Evolutionary conservation across 2,888 invertebrate genomes (phyloP), one percentile per base, ranked within the genome.

Genomic region (Phyllotreta striolata): DNA sequence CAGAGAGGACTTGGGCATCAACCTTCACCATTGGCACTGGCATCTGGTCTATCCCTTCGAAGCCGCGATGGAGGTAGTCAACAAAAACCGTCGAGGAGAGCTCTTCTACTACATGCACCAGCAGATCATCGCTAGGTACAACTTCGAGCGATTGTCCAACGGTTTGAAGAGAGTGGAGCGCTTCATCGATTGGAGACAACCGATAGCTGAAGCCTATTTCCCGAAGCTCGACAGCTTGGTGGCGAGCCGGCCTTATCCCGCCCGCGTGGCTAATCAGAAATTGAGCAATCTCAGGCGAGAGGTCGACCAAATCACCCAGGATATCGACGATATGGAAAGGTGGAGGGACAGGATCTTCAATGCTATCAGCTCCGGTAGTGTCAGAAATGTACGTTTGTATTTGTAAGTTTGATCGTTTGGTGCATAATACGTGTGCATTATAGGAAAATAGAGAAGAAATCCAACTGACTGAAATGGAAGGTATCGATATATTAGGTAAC

Each of bases 1-100:
- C 85, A 87, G 93, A 41, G 94, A 94, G 79, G 94, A 94, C 79
- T 84, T 93, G 66, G 93, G 92, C 69, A 85, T 94, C 72, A 94
- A 94, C 82, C 87, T 92, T 55, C 94, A 94, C 79, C 94, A 95
- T 78, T 95, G 94, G 93, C 93, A 94, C 78, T 94, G 93, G 94
- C 94, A 95, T 80, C 84, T 94, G 70, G 93, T 94, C 1, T 94
- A 93, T 79, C 93, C 93, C 0, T 89, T 89, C 79, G 89, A 89
- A 70, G 87, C 89, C 0, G 81, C 86, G 0, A 72, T 73, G 47
- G 80, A 82, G 43, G 87, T 91, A 43, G 91, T 93, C 3, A 84
- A 84, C 54, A 92, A 93, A 77, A 89, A 92, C 77, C 85, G 92
- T 58, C 86, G 91, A 38, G 92, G 92, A 35, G 92, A 92, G 81